phyloP scores from a whole-genome alignment of 1,140 invertebrate genomes.

The Drosophila setifemur region DNA sequence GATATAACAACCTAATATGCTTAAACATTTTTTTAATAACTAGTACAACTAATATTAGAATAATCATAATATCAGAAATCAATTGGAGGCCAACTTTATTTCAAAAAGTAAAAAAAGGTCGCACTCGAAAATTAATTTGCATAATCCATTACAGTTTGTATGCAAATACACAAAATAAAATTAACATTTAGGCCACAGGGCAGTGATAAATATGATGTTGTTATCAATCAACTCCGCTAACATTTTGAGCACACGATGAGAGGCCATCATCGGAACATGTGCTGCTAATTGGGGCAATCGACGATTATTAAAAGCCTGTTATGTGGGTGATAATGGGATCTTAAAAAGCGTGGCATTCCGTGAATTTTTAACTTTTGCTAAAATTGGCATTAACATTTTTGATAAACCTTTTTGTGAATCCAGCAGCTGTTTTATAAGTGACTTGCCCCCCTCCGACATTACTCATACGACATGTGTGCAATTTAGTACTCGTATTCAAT shows the following conservation, averaged over 20 bases:
- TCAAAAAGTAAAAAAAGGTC: no score
- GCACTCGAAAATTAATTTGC: no score
- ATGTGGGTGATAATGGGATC: constrained; percentile 27
- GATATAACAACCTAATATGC: no score
- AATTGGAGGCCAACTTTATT: no score
- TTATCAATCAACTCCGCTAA: constrained; percentile 11
- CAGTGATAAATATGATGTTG: constrained; percentile 18
- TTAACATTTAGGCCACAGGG: neutral
- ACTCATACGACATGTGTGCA: constrained; percentile 30
- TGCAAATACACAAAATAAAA: no score
- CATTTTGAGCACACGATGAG: neutral
- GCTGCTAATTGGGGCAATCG: constrained; percentile 17
- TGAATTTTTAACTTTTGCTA: constrained; percentile 4
- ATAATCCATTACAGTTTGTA: no score
- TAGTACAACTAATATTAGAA: no score
- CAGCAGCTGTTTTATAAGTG: constrained; percentile 15
- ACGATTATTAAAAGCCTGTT: neutral
- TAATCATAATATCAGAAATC: no score
- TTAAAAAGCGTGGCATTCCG: constrained; percentile 9
- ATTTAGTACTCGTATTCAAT: constrained; percentile 43
- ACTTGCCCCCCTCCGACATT: neutral
- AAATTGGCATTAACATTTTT: neutral
- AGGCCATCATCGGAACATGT: constrained; percentile 9
- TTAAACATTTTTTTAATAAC: no score
- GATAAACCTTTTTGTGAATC: neutral